Evolutionary conservation across 2,113 vertebrate species (phyloP).

Genomic region (Sardina pilchardus): DNA sequence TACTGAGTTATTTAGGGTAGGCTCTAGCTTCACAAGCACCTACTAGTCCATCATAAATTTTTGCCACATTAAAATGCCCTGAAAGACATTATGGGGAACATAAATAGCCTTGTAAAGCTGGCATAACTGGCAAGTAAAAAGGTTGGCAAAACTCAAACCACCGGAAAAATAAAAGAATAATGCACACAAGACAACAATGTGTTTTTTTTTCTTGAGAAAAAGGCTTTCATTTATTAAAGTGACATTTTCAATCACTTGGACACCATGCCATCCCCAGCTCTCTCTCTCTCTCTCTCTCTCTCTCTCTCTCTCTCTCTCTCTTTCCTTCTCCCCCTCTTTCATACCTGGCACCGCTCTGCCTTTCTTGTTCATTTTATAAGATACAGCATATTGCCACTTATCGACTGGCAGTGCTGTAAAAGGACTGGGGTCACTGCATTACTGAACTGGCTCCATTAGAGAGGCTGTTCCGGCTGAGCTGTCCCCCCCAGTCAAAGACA

Average conservation of each 20-base stretch:
- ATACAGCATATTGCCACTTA: slow-evolving; percentile 71
- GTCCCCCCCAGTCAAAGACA: slow-evolving; percentile 70
- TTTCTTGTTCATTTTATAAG: slow-evolving; percentile 74
- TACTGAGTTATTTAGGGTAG: background rate
- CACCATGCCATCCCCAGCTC: slow-evolving; percentile 6
- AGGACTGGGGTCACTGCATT: slow-evolving; percentile 71
- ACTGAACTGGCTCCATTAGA: slow-evolving; percentile 71
- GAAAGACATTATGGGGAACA: slow-evolving; percentile 60
- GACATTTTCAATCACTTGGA: slow-evolving; percentile 40
- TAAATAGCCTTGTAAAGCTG: slow-evolving; percentile 62
- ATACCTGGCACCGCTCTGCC: background rate
- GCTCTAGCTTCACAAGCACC: slow-evolving; percentile 42
- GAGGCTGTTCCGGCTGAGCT: slow-evolving; percentile 58
- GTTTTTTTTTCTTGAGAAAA: slow-evolving; percentile 39
- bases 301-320: slow-evolving; percentile 33
- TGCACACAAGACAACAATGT: slow-evolving; percentile 45
- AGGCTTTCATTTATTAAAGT: slow-evolving; percentile 25
- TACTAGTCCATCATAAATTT: slow-evolving; percentile 61
- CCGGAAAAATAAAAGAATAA: slow-evolving; percentile 50
- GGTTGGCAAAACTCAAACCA: slow-evolving; percentile 45
- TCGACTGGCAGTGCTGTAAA: slow-evolving; percentile 66
- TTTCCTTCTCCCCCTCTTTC: slow-evolving; percentile 33
- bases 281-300: slow-evolving; percentile 21
- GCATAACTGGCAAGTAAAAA: slow-evolving; percentile 51
- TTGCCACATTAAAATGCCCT: slow-evolving; percentile 59